Percentiles rank a stretch among this genome's conserved stretches.
Conservation (phyloP, 1,140 invertebrate species). For the Drosophila littoralis region DNA sequence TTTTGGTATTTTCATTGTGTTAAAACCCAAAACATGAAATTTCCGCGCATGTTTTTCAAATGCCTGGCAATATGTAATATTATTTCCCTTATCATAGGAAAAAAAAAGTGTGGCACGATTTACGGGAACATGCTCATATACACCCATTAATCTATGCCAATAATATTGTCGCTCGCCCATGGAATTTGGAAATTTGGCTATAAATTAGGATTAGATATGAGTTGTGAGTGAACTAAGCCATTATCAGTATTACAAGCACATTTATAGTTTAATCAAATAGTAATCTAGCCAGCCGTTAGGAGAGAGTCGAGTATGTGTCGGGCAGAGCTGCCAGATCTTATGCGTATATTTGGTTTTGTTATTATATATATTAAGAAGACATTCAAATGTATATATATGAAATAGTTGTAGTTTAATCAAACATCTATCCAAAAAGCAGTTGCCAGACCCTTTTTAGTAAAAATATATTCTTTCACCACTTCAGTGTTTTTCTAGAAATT, state of each 20-base stretch:
- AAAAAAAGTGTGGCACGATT: slow-evolving; percentile 28
- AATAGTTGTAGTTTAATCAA: too few species aligned
- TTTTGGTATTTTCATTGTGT: slow-evolving; percentile 79
- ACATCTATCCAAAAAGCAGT: too few species aligned
- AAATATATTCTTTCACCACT: too few species aligned
- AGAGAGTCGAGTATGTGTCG: background rate
- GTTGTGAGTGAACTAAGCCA: background rate
- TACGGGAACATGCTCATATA: too few species aligned
- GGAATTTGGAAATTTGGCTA: background rate
- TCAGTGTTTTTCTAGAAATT: too few species aligned
- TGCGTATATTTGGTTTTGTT: too few species aligned
- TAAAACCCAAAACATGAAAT: slow-evolving; percentile 78
- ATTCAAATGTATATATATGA: too few species aligned
- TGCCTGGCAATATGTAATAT: slow-evolving; percentile 36
- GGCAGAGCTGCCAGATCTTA: too few species aligned
- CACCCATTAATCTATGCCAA: background rate
- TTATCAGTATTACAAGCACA: slow-evolving; percentile 11
- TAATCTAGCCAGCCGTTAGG: background rate
- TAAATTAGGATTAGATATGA: slow-evolving; percentile 13
- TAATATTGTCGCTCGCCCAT: background rate
- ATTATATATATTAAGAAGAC: too few species aligned
- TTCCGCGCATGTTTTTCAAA: slow-evolving; percentile 64
- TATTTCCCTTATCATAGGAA: slow-evolving; percentile 52
- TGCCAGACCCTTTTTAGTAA: too few species aligned
- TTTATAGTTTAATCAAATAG: background rate